These are phyloP conservation scores for Geodia barretti DNA, from an alignment of 37 sponge, comb jelly and placozoan species.

Conservation along the genomic window DNA sequence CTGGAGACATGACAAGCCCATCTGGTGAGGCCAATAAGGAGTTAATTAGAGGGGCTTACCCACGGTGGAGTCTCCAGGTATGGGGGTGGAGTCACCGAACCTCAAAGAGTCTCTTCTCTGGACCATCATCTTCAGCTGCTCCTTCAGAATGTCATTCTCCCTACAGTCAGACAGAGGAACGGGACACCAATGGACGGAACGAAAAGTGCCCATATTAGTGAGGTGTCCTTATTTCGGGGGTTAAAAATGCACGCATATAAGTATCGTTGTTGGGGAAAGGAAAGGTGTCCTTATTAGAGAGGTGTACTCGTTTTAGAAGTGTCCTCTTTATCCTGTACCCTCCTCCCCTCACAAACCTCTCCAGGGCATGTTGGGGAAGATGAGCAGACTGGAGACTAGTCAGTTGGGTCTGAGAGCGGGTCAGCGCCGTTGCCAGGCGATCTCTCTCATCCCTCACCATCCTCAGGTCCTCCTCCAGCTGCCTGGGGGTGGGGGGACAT, in stretches of 20 bases:
- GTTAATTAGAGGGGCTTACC: too few relatives aligned
- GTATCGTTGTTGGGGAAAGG: not conserved
- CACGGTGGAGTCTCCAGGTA: not conserved
- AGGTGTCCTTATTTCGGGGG: too few relatives aligned
- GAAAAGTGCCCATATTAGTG: too few relatives aligned
- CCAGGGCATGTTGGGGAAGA: not conserved
- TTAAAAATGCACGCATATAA: too few relatives aligned
- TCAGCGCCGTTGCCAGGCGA: not conserved
- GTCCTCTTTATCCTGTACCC: too few relatives aligned
- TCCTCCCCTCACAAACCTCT: not conserved
- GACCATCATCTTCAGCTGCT: conserved; percentile 94
- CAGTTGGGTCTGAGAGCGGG: not conserved
- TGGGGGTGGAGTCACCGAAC: not conserved
- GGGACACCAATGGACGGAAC: too few relatives aligned
- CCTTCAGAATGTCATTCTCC: conserved; percentile 88
- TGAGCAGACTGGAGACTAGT: not conserved
- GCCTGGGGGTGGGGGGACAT: too few relatives aligned
- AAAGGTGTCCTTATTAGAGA: not conserved
- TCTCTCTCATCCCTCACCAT: not conserved
- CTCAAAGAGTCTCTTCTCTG: conserved; percentile 64
- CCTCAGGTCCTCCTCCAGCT: not conserved
- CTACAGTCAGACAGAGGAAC: conserved; percentile 18
- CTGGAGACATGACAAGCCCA: too few relatives aligned
- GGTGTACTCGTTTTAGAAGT: not conserved
- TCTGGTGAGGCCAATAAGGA: too few relatives aligned